phyloP scores from a whole-genome alignment of 2,888 invertebrate species.

The Mesochorus sp. region DNA sequence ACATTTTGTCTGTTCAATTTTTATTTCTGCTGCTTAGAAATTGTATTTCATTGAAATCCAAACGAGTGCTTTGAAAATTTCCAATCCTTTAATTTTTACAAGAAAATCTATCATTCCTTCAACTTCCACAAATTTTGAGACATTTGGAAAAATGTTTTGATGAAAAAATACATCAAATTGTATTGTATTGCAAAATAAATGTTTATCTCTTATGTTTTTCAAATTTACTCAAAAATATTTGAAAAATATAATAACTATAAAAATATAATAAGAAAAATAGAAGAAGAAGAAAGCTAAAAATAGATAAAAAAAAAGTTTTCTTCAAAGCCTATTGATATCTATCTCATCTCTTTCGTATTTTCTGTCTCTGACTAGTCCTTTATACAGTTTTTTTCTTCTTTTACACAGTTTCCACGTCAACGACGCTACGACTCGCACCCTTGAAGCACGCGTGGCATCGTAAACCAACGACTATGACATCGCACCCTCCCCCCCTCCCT shows the following conservation, averaged over 20 bases:
- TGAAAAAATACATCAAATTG: too few species aligned
- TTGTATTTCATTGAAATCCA: not conserved
- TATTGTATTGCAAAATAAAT: too few species aligned
- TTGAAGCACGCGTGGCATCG: slow-evolving; percentile 58
- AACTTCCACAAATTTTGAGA: too few species aligned
- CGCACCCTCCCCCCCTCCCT: slow-evolving; percentile 64
- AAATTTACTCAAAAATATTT: too few species aligned
- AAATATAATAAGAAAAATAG: not conserved
- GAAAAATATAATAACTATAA: not conserved
- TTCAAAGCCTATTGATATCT: not conserved
- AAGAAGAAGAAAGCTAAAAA: not conserved
- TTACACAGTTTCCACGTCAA: slow-evolving; percentile 6
- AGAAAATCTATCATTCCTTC: not conserved
- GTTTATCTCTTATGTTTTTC: too few species aligned
- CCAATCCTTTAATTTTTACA: not conserved
- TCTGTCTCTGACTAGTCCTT: not conserved
- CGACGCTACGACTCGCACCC: slow-evolving; percentile 43
- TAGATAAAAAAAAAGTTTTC: not conserved
- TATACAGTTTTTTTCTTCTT: slow-evolving; percentile 22
- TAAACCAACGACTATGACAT: slow-evolving; percentile 72
- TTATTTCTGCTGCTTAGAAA: not conserved
- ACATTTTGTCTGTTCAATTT: not conserved
- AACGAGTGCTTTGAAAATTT: too few species aligned
- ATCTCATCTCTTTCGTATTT: not conserved
- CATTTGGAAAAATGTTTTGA: too few species aligned